A percentile compares a stretch with the other conserved stretches of the same genome.
phyloP scores from a whole-genome alignment of 2,113 vertebrate genomes.

The Crotalus helleri region DNA sequence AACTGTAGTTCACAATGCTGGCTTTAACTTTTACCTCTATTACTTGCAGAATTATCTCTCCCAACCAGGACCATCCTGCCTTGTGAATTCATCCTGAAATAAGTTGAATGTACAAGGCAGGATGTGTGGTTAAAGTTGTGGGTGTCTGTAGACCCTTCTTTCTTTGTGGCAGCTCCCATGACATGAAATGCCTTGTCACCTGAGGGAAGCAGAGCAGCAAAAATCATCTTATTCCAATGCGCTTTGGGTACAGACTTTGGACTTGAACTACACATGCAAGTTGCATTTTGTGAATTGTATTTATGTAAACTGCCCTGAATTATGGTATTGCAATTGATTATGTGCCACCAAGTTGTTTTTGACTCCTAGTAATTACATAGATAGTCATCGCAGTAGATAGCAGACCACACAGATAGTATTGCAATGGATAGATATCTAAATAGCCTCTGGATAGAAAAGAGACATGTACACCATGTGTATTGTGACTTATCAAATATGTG shows the following conservation, averaged over 20 bases:
- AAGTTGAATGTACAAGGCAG: background rate
- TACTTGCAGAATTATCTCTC: background rate
- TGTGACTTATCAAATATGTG: background rate
- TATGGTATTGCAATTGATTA: background rate
- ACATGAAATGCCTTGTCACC: background rate
- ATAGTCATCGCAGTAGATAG: background rate
- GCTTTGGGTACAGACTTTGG: background rate
- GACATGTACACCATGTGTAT: background rate
- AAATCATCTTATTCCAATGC: background rate
- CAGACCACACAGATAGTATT: background rate
- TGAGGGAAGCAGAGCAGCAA: background rate
- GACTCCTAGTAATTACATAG: background rate
- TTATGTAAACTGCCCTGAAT: background rate
- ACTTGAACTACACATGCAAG: background rate
- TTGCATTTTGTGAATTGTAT: background rate
- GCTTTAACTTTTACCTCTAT: background rate
- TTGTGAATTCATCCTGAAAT: background rate
- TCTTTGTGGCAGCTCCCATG: background rate
- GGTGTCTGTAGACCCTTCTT: background rate
- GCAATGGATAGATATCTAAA: background rate
- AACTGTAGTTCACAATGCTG: background rate
- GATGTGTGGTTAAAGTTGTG: background rate
- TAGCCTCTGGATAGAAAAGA: background rate
- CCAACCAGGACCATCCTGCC: background rate
- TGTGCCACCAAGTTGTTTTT: background rate